Base-by-base conservation (phyloP, 2,113 vertebrate genomes). In the Gobio gobio region DNA sequence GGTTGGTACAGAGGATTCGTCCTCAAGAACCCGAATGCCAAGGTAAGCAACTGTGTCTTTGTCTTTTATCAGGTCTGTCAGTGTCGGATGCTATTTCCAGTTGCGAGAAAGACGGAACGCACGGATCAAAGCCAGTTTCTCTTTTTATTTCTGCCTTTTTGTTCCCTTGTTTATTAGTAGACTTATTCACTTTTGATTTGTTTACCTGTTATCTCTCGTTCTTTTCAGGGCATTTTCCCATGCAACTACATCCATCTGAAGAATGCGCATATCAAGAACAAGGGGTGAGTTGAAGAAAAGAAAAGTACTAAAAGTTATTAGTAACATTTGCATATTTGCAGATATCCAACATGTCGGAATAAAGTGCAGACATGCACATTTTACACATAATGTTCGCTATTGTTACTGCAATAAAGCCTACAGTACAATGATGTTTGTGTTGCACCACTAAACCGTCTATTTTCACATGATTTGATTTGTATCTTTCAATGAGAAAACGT, bases 1-100 rank as follows among this genome's bases (percentile, higher is more conserved):
- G 98, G 97, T 29, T 99, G 98, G 98, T 99, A 97, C 94, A 94
- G 98, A 96, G 98, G 98, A 94, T 99, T 98, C 93, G 96, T 97
- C 93, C 94, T 98, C 91, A 99, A 98, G 96, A 99, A 98, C 91
- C 97, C 97, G 84, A 97, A 94, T 91, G 79, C 94, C 89, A 99
- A 99, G 98, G 98, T 99, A 95, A 95, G 92, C 56, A 49, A 84
- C 45, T 18, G 24, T 83, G 40, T 83, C 24, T 82, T 82, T 45
- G 51, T 61, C 58, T 83, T 84, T 75, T 49, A 63, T 40, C 76
- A 61, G 22, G 40, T 70, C 43, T 72, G 54, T 18, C 63, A 81
- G 45, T 86, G 18, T 64, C 56, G 59, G 72, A 56, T 80, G 47
- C 86, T 88, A 68, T 89, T 85, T 86, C 54, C 80, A 51, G 40